phyloP scores from a whole-genome alignment of 1,140 invertebrate genomes.

The Eubasilissa regina region DNA sequence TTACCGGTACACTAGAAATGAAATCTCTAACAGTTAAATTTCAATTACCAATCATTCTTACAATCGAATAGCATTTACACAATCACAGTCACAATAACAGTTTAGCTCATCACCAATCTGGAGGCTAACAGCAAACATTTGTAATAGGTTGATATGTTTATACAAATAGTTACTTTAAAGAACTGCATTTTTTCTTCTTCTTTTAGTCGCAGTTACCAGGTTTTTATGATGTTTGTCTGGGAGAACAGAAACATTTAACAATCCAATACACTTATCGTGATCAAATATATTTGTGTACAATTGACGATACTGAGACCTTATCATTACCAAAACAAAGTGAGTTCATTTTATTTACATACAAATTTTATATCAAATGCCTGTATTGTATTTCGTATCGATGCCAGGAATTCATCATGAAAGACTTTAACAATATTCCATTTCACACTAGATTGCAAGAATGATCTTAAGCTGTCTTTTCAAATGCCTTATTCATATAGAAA shows the following conservation, averaged over 20 bases:
- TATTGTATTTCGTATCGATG: neutral
- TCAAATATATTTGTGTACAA: constrained; percentile 83
- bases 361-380: neutral
- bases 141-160: too few relatives aligned
- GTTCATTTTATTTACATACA: neutral
- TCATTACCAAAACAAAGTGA: constrained; percentile 77
- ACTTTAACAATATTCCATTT: neutral
- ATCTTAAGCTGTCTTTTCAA: neutral
- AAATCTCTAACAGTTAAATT: too few relatives aligned
- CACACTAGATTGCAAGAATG: neutral
- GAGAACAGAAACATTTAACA: constrained; percentile 91
- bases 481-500: neutral
- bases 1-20: too few relatives aligned
- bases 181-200: neutral
- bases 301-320: constrained; percentile 84
- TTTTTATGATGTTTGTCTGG: constrained; percentile 96
- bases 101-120: too few relatives aligned
- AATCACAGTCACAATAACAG: too few relatives aligned
- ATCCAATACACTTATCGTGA: constrained; percentile 91
- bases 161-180: neutral
- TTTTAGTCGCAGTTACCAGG: constrained; percentile 93
- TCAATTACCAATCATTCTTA: too few relatives aligned
- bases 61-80: too few relatives aligned
- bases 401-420: neutral
- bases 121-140: too few relatives aligned